Percentiles rank a stretch among this genome's conserved stretches.
Conservation (phyloP, 2,888 invertebrate genomes). For the Cosmia pyralina region DNA sequence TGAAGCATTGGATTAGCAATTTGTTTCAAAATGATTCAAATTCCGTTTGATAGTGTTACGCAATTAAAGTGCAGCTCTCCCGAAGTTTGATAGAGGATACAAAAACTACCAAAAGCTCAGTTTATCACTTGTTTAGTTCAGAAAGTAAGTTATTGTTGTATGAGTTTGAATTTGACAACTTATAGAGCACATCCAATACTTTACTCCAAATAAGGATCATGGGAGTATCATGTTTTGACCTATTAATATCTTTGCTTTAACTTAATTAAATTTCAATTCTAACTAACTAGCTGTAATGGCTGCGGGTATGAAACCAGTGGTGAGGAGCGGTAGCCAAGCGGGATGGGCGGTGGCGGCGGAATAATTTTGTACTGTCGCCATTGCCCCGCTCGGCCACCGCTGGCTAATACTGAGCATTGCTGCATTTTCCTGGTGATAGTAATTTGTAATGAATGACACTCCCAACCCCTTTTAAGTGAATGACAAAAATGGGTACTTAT, state of each 20-base stretch:
- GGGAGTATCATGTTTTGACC: not conserved
- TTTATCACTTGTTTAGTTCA: not conserved
- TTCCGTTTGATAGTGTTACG: too few species aligned
- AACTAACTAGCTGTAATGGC: not conserved
- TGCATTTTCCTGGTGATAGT: not conserved
- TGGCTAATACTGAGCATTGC: not conserved
- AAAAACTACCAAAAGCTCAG: not conserved
- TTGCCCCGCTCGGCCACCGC: too few species aligned
- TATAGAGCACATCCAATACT: not conserved
- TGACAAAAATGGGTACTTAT: not conserved
- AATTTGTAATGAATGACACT: not conserved
- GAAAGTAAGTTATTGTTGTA: not conserved
- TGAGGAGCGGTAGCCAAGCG: not conserved
- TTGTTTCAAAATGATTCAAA: too few species aligned
- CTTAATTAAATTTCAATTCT: too few species aligned
- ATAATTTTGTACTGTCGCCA: not conserved
- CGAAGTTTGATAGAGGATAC: not conserved
- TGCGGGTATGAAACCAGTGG: not conserved
- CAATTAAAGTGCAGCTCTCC: too few species aligned
- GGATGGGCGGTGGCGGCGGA: too few species aligned
- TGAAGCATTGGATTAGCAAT: too few species aligned
- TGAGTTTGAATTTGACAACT: not conserved
- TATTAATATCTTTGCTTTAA: not conserved
- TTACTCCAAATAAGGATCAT: not conserved
- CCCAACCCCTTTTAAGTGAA: not conserved